Evolutionary conservation across 2,797 vertebrate genomes (phyloP), one percentile per base, ranked within the genome.

Genomic region (Enteromius paludinosus): DNA sequence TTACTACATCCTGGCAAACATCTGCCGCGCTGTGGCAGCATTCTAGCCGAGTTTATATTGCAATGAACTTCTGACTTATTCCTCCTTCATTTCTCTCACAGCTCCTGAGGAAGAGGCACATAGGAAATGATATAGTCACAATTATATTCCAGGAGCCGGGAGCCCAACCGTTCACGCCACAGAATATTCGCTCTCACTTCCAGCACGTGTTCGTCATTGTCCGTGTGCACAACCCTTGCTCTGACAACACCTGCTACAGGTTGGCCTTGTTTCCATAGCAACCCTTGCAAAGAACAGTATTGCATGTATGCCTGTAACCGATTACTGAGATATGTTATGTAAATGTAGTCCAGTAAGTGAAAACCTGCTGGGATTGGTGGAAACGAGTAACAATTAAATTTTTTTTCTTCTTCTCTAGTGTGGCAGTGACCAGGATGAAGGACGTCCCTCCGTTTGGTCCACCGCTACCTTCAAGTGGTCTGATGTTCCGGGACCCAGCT

Each of bases 61-160:
- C 23, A 59, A 47, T 68, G 0, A 20, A 70, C 71, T 25, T 52
- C 20, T 49, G 18, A 41, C 25, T 64, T 81, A 47, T 68, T 72
- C 54, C 62, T 17, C 52, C 41, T 52, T 72, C 23, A 64, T 69
- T 61, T 72, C 14, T 59, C 77, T 25, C 18, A 79, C 90, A 98
- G 98, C 94, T 99, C 25, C 91, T 98, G 69, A 92, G 98, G 85
- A 99, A 99, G 91, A 93, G 98, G 78, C 97, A 99, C 94, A 99
- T 99, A 47, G 98, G 98, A 35, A 99, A 99, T 3, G 97, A 99
- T 91, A 99, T 99, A 2, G 98, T 99, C 89, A 99, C 98, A 72
- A 95, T 99, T 90, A 96, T 99, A 93, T 99, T 99, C 93, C 98
- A 99, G 85, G 98, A 99, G 86, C 97, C 97, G 0, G 97, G 97